Evolutionary conservation across 2,888 invertebrate genomes (phyloP).

Genomic region (Mermis nigrescens): DNA sequence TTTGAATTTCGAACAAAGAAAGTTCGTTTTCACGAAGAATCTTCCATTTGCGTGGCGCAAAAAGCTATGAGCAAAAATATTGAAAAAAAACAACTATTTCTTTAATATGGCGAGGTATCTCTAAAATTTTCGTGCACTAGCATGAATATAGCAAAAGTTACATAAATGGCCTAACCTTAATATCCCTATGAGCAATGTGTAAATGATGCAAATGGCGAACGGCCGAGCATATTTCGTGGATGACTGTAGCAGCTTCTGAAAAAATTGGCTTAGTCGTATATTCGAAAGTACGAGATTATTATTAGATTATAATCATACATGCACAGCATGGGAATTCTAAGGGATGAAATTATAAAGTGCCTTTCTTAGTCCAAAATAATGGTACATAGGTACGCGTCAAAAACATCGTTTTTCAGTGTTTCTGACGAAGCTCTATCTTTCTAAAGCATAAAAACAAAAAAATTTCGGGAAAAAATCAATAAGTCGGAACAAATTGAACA

Average conservation of each 20-base stretch:
- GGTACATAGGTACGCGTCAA: constrained; percentile 7
- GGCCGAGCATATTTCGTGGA: constrained; percentile 85
- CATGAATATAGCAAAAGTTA: constrained; percentile 8
- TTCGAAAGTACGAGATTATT: no score
- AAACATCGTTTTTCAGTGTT: no score
- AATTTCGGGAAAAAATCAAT: no score
- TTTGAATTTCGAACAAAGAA: no score
- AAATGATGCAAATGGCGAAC: constrained; percentile 77
- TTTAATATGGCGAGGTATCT: not conserved
- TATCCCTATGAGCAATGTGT: constrained; percentile 87
- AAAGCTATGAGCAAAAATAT: not conserved
- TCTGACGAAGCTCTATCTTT: no score
- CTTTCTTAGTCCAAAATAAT: not conserved
- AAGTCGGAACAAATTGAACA: no score
- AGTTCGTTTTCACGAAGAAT: no score
- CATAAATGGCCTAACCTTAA: constrained; percentile 70
- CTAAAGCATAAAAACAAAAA: no score
- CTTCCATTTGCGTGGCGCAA: no score
- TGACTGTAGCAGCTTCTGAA: constrained; percentile 73
- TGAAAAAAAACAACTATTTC: not conserved
- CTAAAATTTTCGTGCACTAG: constrained; percentile 18
- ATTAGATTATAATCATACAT: no score
- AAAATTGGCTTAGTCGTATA: no score
- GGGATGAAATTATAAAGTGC: no score
- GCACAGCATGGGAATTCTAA: not conserved